phyloP scores from a whole-genome alignment of 2,888 invertebrate genomes.

The Cephus rjabovi region DNA sequence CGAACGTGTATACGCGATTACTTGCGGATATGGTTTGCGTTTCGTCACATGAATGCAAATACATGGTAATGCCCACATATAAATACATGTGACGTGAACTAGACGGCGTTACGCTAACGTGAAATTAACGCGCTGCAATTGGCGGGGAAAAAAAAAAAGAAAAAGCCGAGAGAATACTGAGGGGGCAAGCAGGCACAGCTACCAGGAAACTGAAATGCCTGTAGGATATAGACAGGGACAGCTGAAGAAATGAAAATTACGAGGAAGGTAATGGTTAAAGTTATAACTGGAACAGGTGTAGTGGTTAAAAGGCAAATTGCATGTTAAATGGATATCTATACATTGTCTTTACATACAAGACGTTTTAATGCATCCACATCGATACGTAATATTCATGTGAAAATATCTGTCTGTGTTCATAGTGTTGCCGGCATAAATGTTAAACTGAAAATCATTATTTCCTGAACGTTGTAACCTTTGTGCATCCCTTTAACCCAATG shows the following conservation, averaged over 20 bases:
- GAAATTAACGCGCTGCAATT: not conserved
- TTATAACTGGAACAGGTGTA: not conserved
- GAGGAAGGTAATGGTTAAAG: not conserved
- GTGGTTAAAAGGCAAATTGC: not conserved
- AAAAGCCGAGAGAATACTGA: not conserved
- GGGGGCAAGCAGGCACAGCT: not conserved
- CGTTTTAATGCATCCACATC: too few species aligned
- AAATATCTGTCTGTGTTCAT: not conserved
- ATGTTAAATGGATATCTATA: not conserved
- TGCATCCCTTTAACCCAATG: not conserved
- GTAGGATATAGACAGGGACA: not conserved
- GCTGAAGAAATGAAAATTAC: not conserved
- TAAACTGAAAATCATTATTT: not conserved
- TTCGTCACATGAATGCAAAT: not conserved
- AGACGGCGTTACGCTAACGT: not conserved
- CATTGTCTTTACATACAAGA: not conserved
- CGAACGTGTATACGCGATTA: not conserved
- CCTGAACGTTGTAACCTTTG: not conserved
- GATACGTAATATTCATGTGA: too few species aligned
- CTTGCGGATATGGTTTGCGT: not conserved
- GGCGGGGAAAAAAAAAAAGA: not conserved
- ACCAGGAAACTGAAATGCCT: not conserved
- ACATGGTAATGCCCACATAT: too few species aligned
- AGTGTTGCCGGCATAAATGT: not conserved
- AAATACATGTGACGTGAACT: not conserved